These are phyloP conservation scores for Amniataba percoides DNA, from an alignment of 2,797 vertebrate species.

Conservation along the genomic window DNA sequence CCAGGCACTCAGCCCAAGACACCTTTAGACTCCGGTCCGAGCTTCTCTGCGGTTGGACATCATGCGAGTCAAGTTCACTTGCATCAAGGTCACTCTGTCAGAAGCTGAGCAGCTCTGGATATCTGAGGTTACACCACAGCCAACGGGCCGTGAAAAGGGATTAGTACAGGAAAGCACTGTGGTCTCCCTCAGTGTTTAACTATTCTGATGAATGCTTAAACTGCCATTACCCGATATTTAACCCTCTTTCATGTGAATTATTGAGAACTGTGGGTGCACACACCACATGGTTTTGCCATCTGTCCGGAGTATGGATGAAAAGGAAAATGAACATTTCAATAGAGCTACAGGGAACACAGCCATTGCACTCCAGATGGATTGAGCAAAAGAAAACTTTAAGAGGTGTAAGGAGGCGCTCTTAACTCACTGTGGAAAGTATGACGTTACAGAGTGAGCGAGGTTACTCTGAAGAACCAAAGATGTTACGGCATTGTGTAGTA, in stretches of 20 bases:
- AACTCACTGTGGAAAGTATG: slow-evolving; percentile 27
- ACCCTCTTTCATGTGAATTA: slow-evolving; percentile 76
- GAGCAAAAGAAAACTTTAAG: slow-evolving; percentile 36
- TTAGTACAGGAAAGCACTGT: slow-evolving; percentile 23
- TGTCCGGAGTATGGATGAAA: slow-evolving; percentile 67
- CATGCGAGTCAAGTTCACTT: slow-evolving; percentile 36
- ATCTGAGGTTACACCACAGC: slow-evolving; percentile 33
- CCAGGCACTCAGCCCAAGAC: slow-evolving; percentile 44
- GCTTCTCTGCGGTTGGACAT: slow-evolving; percentile 37
- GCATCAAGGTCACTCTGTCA: slow-evolving; percentile 51
- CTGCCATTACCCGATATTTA: slow-evolving; percentile 70
- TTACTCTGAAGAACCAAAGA: slow-evolving; percentile 21
- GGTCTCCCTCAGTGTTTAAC: slow-evolving; percentile 12
- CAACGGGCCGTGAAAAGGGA: slow-evolving; percentile 12
- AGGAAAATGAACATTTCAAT: slow-evolving; percentile 58
- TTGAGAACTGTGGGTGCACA: slow-evolving; percentile 62
- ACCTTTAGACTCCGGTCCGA: slow-evolving; percentile 35
- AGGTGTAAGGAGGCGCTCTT: slow-evolving; percentile 17
- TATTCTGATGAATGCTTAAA: slow-evolving; percentile 64
- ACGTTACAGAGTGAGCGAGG: slow-evolving; percentile 25
- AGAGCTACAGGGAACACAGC: slow-evolving; percentile 51
- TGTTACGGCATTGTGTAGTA: slow-evolving; percentile 23
- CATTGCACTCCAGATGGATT: slow-evolving; percentile 55
- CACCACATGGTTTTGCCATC: slow-evolving; percentile 80
- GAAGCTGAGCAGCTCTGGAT: slow-evolving; percentile 13